A percentile compares a stretch with the other conserved stretches of the same genome.
Evolutionary conservation across 2,888 invertebrate species (phyloP).

Genomic region (Monochamus alternatus): DNA sequence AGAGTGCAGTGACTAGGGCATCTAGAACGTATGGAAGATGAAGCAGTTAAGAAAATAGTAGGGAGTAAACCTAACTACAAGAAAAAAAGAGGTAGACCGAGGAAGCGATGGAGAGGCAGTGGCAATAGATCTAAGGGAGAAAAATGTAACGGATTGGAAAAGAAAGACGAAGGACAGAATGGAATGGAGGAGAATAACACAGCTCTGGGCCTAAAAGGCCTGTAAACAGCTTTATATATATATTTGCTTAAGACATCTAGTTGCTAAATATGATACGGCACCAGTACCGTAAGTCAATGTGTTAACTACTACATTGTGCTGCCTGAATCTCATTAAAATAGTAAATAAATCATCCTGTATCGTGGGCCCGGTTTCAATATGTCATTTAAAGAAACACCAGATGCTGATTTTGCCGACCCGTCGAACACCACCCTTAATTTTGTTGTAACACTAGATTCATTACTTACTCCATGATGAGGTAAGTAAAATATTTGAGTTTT

Average conservation of each 20-base stretch:
- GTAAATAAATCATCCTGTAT: constrained; percentile 52
- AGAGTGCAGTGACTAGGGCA: too few species aligned
- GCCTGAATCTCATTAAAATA: constrained; percentile 56
- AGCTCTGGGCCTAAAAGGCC: too few species aligned
- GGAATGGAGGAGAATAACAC: too few species aligned
- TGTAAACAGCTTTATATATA: too few species aligned
- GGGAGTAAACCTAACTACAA: too few species aligned
- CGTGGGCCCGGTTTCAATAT: constrained; percentile 20
- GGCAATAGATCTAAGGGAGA: too few species aligned
- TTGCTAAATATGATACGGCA: not conserved
- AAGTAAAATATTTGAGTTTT: constrained; percentile 18
- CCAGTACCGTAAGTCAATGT: not conserved
- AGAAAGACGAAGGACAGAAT: too few species aligned
- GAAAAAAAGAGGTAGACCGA: too few species aligned
- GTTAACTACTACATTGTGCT: constrained; percentile 48
- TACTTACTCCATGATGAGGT: constrained; percentile 39
- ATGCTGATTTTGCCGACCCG: constrained; percentile 14
- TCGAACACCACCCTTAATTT: constrained; percentile 39
- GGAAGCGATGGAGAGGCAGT: too few species aligned
- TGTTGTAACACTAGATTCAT: constrained; percentile 33
- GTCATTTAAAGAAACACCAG: constrained; percentile 33
- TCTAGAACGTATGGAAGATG: too few species aligned
- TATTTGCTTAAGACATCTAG: not conserved
- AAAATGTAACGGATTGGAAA: too few species aligned
- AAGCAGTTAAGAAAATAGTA: too few species aligned